These are phyloP conservation scores for Myopa tessellatipennis DNA, from an alignment of 2,888 invertebrate genomes.

Conservation along the genomic window DNA sequence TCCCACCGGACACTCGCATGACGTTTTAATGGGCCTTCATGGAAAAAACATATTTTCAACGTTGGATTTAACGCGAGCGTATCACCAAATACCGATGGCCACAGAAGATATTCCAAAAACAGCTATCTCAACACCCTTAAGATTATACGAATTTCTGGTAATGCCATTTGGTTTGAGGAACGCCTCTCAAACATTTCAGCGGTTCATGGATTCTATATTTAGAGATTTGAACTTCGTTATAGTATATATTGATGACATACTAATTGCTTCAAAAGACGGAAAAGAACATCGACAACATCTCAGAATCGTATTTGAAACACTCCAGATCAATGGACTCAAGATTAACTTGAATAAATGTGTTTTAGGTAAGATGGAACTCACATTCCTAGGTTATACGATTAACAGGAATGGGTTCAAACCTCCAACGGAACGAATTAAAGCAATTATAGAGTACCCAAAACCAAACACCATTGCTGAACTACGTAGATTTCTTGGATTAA, in stretches of 20 bases:
- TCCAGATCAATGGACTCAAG: slow-evolving; percentile 47
- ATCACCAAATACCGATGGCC: too few relatives aligned
- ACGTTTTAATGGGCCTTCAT: too few relatives aligned
- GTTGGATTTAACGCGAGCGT: too few relatives aligned
- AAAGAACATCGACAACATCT: slow-evolving; percentile 49
- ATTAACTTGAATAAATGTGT: slow-evolving; percentile 35
- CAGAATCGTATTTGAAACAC: slow-evolving; percentile 44
- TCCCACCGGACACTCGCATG: too few relatives aligned
- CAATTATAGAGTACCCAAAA: slow-evolving; percentile 38
- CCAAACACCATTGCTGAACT: slow-evolving; percentile 41
- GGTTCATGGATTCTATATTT: slow-evolving; percentile 57
- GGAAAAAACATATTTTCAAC: too few relatives aligned
- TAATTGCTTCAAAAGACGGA: not conserved
- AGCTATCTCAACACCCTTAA: not conserved
- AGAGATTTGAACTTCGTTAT: slow-evolving; percentile 51
- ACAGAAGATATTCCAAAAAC: not conserved
- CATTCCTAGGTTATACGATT: not conserved
- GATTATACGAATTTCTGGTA: not conserved
- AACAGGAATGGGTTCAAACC: slow-evolving; percentile 32
- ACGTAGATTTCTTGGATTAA: not conserved
- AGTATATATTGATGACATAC: slow-evolving; percentile 55
- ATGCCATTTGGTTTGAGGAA: slow-evolving; percentile 51
- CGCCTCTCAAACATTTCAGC: slow-evolving; percentile 61
- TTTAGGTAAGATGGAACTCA: slow-evolving; percentile 42
- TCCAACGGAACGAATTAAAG: slow-evolving; percentile 40